Conservation (phyloP, 1,140 invertebrate species). For the Neocloeon triangulifer region DNA sequence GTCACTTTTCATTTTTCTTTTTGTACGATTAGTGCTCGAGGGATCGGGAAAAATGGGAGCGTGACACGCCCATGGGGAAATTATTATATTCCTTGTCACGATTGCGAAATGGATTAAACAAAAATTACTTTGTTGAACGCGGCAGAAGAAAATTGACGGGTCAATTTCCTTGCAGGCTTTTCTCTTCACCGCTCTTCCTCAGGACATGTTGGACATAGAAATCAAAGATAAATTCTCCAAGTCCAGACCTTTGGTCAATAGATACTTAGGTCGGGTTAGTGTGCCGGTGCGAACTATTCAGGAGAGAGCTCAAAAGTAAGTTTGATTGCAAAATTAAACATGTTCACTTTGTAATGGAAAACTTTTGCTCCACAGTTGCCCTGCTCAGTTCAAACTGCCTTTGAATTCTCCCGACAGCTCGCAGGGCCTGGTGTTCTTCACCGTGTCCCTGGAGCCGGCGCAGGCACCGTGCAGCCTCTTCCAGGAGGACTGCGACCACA, state of each 20-base stretch:
- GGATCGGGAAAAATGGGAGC: no score
- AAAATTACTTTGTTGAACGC: neutral
- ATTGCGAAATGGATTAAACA: neutral
- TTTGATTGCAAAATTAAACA: neutral
- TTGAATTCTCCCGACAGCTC: slow-evolving; percentile 1
- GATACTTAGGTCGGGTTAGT: slow-evolving; percentile 21
- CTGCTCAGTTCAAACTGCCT: slow-evolving; percentile 4
- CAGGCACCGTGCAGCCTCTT: neutral
- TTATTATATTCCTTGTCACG: neutral
- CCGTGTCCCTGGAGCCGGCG: slow-evolving; percentile 3
- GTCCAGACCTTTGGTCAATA: slow-evolving; percentile 22
- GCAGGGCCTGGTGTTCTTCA: slow-evolving; percentile 3
- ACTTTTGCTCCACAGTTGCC: slow-evolving; percentile 1
- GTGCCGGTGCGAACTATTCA: slow-evolving; percentile 18
- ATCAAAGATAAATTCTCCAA: slow-evolving; percentile 28
- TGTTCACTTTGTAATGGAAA: neutral
- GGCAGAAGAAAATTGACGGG: no score
- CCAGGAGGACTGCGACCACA: neutral
- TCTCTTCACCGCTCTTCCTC: slow-evolving; percentile 15
- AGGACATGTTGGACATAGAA: slow-evolving; percentile 24
- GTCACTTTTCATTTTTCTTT: neutral
- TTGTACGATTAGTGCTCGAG: neutral
- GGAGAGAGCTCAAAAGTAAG: slow-evolving; percentile 14
- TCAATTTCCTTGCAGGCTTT: slow-evolving; percentile 4
- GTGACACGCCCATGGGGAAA: neutral